Evolutionary conservation across 2,888 invertebrate genomes (phyloP), one percentile per base, ranked within the genome.

Genomic region (Drosophila diplacantha): DNA sequence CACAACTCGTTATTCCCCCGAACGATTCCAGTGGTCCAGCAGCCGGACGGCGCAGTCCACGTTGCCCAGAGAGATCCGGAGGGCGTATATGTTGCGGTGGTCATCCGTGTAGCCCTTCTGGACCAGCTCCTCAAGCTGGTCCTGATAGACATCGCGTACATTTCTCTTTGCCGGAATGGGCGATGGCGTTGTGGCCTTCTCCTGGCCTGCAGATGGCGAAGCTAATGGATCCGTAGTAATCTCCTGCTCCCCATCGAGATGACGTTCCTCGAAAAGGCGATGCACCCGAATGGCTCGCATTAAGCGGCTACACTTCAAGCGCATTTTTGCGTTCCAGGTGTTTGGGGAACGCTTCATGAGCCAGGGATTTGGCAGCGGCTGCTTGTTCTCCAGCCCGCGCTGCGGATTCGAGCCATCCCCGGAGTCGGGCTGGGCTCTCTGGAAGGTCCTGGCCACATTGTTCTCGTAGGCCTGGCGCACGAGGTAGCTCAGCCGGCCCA

Each of bases 301-400:
- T 18, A 73, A 55, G 11, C 50, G 31, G 22, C 55, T 39, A 12
- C 52, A 68, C 29, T 43, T 50, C 5, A 22, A 9, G 6, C 35
- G 53, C 1, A 68, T 20, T 47, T 60, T 38, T 0, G 18, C 3
- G 0, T 43, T 14, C 2, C 26, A 43, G 5, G 12, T 5, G n/a
- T 1, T 3, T 16, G 1, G 24, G 6, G 18, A 20, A 6, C 12
- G 9, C 3, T n/a, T 11, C 12, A 32, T 9, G 2, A 11, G 12
- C 80, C 80, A 81, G 0, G 84, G 70, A 69, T 79, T 83, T 1
- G 84, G 80, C 16, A 80, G n/a, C 1, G 80, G 79, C 47, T 47
- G 20, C 0, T 41, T 58, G 18, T 83, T 83, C n/a, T 76, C 73
- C 2, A 38, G 52, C 2, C 84, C 82, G 5, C 69, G 76, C 37